Conservation (phyloP, 2,888 invertebrate species). For the Thecocarcelia acutangulata region DNA sequence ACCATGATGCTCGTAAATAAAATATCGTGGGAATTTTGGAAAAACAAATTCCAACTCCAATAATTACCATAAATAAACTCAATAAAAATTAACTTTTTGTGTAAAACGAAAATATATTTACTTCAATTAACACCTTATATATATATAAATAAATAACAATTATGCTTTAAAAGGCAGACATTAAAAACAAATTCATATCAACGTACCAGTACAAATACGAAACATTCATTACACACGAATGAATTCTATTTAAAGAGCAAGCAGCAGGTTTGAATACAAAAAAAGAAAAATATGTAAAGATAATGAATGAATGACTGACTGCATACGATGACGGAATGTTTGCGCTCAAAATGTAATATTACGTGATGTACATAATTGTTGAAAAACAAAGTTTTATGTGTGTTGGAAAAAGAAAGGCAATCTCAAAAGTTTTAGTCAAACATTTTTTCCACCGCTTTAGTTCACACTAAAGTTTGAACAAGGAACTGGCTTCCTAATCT, state of each 20-base stretch:
- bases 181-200: conserved; percentile 36
- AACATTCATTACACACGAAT: conserved; percentile 32
- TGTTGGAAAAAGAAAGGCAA: neutral
- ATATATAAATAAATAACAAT: conserved; percentile 52
- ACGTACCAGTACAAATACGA: conserved; percentile 5
- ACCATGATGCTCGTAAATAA: conserved; percentile 7
- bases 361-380: conserved; percentile 51
- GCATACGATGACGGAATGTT: conserved; percentile 44
- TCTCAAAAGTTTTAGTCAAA: neutral
- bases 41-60: conserved; percentile 13
- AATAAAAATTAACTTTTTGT: conserved; percentile 11
- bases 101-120: conserved; percentile 5
- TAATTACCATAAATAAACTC: conserved; percentile 19
- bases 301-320: conserved; percentile 25
- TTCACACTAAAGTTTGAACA: too few relatives aligned
- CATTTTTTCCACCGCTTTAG: neutral
- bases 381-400: neutral
- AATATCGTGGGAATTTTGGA: conserved; percentile 40
- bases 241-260: conserved; percentile 29
- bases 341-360: conserved; percentile 48
- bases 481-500: too few relatives aligned
- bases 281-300: neutral
- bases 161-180: conserved; percentile 55
- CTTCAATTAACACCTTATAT: conserved; percentile 62
- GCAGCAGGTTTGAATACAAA: conserved; percentile 33